Evolutionary conservation across 1,140 invertebrate species (phyloP).

Genomic region (Drosophila aff.): DNA sequence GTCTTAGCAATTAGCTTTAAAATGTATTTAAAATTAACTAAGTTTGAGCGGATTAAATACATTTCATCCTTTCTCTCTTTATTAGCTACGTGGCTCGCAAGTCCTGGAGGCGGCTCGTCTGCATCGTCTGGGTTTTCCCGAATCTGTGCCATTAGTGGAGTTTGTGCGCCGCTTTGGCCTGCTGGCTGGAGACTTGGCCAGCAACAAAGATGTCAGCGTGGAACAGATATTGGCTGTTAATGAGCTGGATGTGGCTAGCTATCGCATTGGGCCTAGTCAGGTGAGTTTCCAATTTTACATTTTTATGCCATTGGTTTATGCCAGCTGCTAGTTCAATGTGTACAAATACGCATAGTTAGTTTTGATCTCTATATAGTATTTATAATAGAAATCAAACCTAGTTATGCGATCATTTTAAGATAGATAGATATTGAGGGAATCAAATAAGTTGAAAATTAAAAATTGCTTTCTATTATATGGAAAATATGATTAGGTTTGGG

Average conservation of each 20-base stretch:
- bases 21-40: background rate
- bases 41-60: background rate
- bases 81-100: conserved; percentile 93
- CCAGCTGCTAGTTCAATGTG: no score
- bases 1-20: background rate
- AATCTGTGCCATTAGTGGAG: conserved; percentile 94
- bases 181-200: conserved; percentile 68
- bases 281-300: conserved; percentile 85
- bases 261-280: conserved; percentile 96
- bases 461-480: no score
- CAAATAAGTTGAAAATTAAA: no score
- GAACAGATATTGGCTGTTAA: conserved; percentile 93
- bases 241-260: conserved; percentile 94
- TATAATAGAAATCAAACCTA: background rate
- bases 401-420: no score
- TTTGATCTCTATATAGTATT: background rate
- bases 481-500: no score
- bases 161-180: conserved; percentile 89
- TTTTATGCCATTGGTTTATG: background rate
- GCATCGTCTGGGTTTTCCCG: conserved; percentile 97
- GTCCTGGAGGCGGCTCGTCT: conserved; percentile 95
- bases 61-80: background rate
- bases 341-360: background rate
- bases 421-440: no score
- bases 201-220: conserved; percentile 88